These are phyloP conservation scores for Rhinella marina DNA, from an alignment of 2,797 vertebrate species.

Conservation along the genomic window DNA sequence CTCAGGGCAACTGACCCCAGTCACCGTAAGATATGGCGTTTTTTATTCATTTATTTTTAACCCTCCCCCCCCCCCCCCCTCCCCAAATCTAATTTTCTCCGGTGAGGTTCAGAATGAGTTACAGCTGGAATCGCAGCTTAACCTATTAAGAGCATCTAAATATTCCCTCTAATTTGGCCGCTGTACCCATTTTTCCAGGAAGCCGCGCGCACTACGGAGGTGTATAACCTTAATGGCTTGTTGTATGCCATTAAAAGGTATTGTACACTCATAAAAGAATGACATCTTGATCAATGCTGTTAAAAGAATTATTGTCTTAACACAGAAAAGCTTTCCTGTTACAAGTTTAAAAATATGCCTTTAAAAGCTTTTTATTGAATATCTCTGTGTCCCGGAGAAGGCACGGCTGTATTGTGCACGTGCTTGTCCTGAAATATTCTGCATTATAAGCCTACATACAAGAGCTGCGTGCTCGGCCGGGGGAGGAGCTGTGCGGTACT, in stretches of 20 bases:
- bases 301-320: constrained; percentile 96
- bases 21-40: constrained; percentile 11
- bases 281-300: constrained; percentile 96
- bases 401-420: constrained; percentile 80
- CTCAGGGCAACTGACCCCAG: constrained; percentile 21
- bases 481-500: constrained; percentile 65
- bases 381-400: constrained; percentile 88
- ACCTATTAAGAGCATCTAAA: constrained; percentile 68
- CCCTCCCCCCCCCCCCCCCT: constrained; percentile 23
- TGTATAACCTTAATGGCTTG: constrained; percentile 86
- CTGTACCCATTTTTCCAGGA: constrained; percentile 78
- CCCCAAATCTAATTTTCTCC: constrained; percentile 63
- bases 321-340: constrained; percentile 96
- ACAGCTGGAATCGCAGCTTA: constrained; percentile 58
- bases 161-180: constrained; percentile 73
- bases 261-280: constrained; percentile 93
- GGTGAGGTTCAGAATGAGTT: constrained; percentile 65
- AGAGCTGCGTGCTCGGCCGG: constrained; percentile 70
- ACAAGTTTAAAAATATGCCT: constrained; percentile 87
- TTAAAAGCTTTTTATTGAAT: constrained; percentile 94
- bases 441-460: constrained; percentile 71
- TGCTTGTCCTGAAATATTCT: constrained; percentile 73
- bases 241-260: constrained; percentile 90
- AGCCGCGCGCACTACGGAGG: constrained; percentile 77
- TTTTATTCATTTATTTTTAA: constrained; percentile 37